Conservation (phyloP, 2,113 vertebrate species). For the Isichthys henryi region DNA sequence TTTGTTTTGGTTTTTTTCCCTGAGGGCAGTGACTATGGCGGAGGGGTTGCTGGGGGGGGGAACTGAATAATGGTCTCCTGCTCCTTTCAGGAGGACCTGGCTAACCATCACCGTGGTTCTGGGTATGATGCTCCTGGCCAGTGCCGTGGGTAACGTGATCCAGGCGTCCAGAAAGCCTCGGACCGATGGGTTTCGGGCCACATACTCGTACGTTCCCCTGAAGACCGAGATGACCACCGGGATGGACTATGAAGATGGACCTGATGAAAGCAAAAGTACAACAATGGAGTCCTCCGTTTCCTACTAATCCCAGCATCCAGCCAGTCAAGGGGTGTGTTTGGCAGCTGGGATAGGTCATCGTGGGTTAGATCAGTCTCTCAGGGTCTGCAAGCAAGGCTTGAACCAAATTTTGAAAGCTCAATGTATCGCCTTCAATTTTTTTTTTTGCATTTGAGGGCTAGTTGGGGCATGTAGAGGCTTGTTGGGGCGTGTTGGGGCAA, state of each 20-base stretch:
- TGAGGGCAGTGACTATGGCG: constrained; percentile 9
- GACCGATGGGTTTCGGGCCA: neutral
- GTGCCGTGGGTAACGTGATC: constrained; percentile 44
- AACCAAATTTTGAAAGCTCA: neutral
- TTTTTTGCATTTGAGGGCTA: neutral
- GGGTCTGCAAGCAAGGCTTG: neutral
- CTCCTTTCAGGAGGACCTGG: constrained; percentile 53
- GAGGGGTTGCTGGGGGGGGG: neutral
- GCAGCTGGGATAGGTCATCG: neutral
- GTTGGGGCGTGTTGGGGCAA: neutral
- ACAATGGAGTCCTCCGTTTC: neutral
- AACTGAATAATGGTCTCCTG: neutral
- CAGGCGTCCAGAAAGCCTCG: constrained; percentile 22
- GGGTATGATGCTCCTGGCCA: constrained; percentile 44
- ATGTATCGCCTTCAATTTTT: neutral
- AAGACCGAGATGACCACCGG: constrained; percentile 38
- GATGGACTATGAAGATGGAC: neutral
- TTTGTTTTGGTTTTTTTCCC: neutral
- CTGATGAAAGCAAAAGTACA: neutral
- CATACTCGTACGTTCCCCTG: constrained; percentile 59
- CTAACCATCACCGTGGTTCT: constrained; percentile 41
- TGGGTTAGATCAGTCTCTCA: neutral
- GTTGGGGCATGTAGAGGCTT: neutral
- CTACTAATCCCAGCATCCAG: neutral
- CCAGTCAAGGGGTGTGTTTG: neutral